Evolutionary conservation across 2,113 vertebrate genomes (phyloP), one percentile per base, ranked within the genome.

Genomic region (Lagopus muta): DNA sequence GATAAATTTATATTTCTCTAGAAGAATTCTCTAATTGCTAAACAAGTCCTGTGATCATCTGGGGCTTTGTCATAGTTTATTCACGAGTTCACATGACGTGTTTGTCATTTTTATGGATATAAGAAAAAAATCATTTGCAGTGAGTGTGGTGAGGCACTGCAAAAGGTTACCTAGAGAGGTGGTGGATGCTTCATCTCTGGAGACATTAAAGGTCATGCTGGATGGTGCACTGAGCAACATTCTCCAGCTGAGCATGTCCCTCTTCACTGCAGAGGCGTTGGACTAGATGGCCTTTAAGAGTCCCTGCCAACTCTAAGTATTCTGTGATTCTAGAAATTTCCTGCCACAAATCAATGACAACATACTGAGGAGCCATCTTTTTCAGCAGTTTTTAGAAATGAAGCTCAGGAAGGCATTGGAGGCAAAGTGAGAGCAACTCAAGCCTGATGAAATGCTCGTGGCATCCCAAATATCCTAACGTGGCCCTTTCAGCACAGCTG

Each of bases 21-120:
- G 38, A 47, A 82, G 67, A 64, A 65, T 80, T 48, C 28, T 30
- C 7, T 71, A 54, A 85, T 74, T 85, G 42, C 47, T 82, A 88
- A 86, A 92, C 38, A 34, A 72, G 55, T 55, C 38, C 71, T 67
- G 18, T 52, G 32, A 88, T 94, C 76, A 91, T 13, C 65, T 61
- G 8, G 5, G 22, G 3, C 7, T 82, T 89, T 89, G 60, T 93
- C 61, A 92, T 16, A 57, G 43, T 72, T 91, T 82, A 62, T 70
- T 65, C 88, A 73, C 38, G 20, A 91, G 89, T 55, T 81, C 72
- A 55, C 22, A 11, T 82, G 52, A 60, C 86, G 12, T 50, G 10
- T 57, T 80, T 87, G 20, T 82, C 64, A 85, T 77, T 91, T 43
- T 30, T 54, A 16, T 54, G 52, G 52, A 54, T 54, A 54, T 30